Base-by-base conservation (phyloP, 1,140 invertebrate species). In the Lysiphlebus fabarum region DNA sequence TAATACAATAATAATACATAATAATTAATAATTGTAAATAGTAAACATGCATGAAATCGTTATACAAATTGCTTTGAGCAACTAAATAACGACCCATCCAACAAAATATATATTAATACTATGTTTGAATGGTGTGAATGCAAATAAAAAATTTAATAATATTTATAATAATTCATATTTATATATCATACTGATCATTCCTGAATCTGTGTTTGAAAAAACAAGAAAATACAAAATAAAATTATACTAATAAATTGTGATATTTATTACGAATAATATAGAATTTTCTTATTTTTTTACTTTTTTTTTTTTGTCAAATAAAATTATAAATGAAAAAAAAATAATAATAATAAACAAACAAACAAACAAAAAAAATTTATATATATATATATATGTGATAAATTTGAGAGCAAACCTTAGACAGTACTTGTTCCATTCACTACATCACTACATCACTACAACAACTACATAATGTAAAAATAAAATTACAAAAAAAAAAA, bases 41-140 rank as follows among this genome's bases (percentile, higher is more conserved):
- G 67, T 69, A 75, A 75, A 73, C 75, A 76, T 74, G 74, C 70
- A 72, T 61, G 67, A 70, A 73, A 58, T 68, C 71, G 67, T n/a
- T n/a, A 11, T 9, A 51, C 49, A 51, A 51, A 51, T 36, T 36
- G 37, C 42, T 38, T 38, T 45, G 53, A 43, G 26, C 47, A 53
- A 63, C 48, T 62, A 48, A 65, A 58, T 58, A 17, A 17, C 70
- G 67, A 70, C 66, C 66, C 70, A 71, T 76, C 69, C 70, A 77
- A 77, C 75, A 77, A 77, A 75, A 75, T 77, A 76, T 77, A 76
- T 73, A 74, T 76, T 77, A 77, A 75, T 77, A 77, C 70, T 75
- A 74, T 77, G 68, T 56, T 53, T 55, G 17, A 17, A 17, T 17
- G 17, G 17, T 17, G 1, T 17, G 17, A 17, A 17, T 17, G 17